Evolutionary conservation across 2,797 vertebrate genomes (phyloP).

Genomic region (Chaunax sp.): DNA sequence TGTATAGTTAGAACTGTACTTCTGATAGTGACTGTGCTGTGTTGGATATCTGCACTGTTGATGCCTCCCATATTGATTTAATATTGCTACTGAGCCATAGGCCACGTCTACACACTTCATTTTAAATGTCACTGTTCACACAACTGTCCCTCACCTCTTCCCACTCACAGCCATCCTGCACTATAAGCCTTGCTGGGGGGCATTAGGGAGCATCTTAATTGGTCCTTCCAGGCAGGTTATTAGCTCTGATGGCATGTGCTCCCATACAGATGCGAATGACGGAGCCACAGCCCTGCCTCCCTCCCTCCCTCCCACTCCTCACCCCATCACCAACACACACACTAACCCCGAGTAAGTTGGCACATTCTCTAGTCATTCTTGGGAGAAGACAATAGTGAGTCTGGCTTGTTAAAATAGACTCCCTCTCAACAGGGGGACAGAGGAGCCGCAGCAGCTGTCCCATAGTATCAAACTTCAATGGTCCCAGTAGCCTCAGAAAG

Average conservation of each 20-base stretch:
- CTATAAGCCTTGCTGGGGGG: constrained; percentile 54
- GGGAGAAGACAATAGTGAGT: constrained; percentile 73
- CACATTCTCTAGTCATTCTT: constrained; percentile 70
- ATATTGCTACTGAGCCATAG: constrained; percentile 1
- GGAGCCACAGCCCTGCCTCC: constrained; percentile 30
- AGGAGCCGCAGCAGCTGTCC: constrained; percentile 74
- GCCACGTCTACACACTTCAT: constrained; percentile 50
- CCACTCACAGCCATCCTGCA: constrained; percentile 20
- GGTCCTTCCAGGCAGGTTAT: constrained; percentile 80
- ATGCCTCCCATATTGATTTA: not conserved
- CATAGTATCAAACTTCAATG: constrained; percentile 65
- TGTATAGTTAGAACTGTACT: too few species aligned
- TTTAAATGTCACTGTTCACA: constrained; percentile 44
- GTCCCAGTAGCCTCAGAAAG: constrained; percentile 44
- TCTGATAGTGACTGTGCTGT: not conserved
- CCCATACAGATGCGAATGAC: constrained; percentile 75
- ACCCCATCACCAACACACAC: constrained; percentile 43
- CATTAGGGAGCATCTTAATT: constrained; percentile 74
- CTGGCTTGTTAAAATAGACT: constrained; percentile 78
- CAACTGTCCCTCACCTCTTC: constrained; percentile 1
- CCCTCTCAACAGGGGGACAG: constrained; percentile 56
- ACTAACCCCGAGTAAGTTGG: constrained; percentile 44
- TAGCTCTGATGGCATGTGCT: constrained; percentile 80
- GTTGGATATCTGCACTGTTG: not conserved
- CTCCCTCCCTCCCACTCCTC: constrained; percentile 34